Base-by-base conservation (phyloP, 35 echinoderm and acorn worm genomes). In the Strongylocentrotus purpuratus region DNA sequence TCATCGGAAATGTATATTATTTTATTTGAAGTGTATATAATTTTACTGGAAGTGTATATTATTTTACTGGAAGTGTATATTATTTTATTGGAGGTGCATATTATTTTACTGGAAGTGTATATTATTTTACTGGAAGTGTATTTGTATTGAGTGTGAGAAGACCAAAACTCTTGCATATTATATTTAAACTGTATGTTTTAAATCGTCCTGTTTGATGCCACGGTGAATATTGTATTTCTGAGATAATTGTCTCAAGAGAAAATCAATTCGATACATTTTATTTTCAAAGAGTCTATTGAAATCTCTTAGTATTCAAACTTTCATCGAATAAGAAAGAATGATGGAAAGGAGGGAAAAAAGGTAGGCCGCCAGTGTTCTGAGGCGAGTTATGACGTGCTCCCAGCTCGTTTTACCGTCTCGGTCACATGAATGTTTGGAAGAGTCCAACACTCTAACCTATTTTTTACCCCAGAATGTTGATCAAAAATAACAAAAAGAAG, bases 361-460 rank as follows among this genome's bases (percentile, higher is more conserved):
- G 4, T n/a, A 78, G 25, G 65, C 22, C 22, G 65, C 65, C 65
- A 78, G 20, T 78, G 25, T 78, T 78, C 65, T 78, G 20, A 78
- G 65, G 28, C 65, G 65, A 78, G 28, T 78, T 5, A 78, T 25
- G 25, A 71, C 61, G 61, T 78, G 25, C 65, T 78, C 65, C 11
- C 65, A 78, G 28, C 65, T 78, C 25, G 20, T 78, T 28, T 78
- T n/a, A n/a, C 65, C 65, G 20, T 78, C 65, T 78, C 20, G 11
- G 52, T 18, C 65, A 78, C 33, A 45, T 89, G 87, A 89, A 89
- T 41, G 87, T 89, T 89, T 28, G 11, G 4, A 88, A 25, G 87
- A 45, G 33, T 33, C 20, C 33, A 45, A 89, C 87, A 89, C 31
- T 89, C 9, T 89, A 89, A 89, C 87, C 87, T 89, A 89, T 9